Base-by-base conservation (phyloP, 1,140 invertebrate species). In the Monochamus saltuarius region DNA sequence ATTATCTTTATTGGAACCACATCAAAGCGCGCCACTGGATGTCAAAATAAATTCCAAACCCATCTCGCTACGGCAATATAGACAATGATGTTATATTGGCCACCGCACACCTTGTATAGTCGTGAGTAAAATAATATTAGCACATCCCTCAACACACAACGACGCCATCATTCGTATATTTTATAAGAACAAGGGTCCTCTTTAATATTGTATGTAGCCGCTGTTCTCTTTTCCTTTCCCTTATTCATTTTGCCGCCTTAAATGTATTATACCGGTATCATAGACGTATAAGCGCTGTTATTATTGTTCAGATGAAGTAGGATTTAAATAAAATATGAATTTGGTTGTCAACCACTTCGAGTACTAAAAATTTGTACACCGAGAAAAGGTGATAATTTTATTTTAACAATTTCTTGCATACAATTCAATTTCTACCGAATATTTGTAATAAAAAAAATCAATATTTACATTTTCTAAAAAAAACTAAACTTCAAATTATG, bases 111-210 rank as follows among this genome's bases (percentile, higher is more conserved):
- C 62, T 64, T 60, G 62, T 58, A 60, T 56, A 54, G 16, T 47
- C 62, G 62, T 64, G 62, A 64, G 62, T 49, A 47, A 64, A 64
- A 64, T 64, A 64, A 64, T 64, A 64, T 64, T 64, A 59, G 62
- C 52, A 46, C 59, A 54, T 63, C 54, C 55, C 51, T 49, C 61
- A 47, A 63, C 10, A 34, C 17, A 52, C 2, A 47, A 55, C 49
- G 42, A 19, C 14, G n/a, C 39, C 29, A 14, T 40, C 42, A 42
- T 59, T 42, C 39, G 56, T 47, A 42, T 62, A 53, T 54, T 54
- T 29, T 29, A 29, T 29, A 29, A 29, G 22, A 29, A 29, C 22
- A 57, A 42, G 56, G 56, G 50, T 59, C 39, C 51, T 54, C 40
- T 58, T 58, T 59, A 59, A 54, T 59, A 59, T 59, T 46, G 37